These are phyloP conservation scores for Probosciger aterrimus DNA, from an alignment of 2,113 vertebrate genomes.

Conservation along the genomic window DNA sequence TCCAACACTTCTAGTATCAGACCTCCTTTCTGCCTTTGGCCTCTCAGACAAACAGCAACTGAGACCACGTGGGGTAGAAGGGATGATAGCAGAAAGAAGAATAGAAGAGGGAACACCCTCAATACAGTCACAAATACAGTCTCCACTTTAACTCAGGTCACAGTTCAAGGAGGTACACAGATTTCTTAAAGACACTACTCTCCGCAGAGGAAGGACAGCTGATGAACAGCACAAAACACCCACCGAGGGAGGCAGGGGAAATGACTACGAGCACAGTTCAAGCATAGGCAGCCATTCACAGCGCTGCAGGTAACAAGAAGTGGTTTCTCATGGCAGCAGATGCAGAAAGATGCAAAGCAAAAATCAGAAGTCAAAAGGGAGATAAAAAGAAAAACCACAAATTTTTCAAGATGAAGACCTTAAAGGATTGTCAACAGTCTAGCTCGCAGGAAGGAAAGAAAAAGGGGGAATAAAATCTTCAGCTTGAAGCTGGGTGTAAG, in stretches of 20 bases:
- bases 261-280: neutral
- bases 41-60: neutral
- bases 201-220: neutral
- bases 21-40: neutral
- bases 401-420: neutral
- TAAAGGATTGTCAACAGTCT: neutral
- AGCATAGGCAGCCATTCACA: rapidly evolving
- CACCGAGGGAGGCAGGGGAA: neutral
- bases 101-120: neutral
- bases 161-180: neutral
- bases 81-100: neutral
- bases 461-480: neutral
- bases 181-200: neutral
- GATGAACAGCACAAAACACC: neutral
- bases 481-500: neutral
- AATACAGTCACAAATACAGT: neutral
- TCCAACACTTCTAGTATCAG: neutral
- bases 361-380: neutral
- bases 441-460: neutral
- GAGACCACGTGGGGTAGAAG: rapidly evolving
- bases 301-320: neutral
- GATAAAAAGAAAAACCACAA: neutral
- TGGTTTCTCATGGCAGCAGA: neutral
- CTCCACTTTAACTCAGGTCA: neutral
- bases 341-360: neutral